Percentiles rank a stretch among this genome's conserved stretches.
These are phyloP conservation scores for Clupea harengus DNA, from an alignment of 2,113 vertebrate genomes.

Conservation along the genomic window DNA sequence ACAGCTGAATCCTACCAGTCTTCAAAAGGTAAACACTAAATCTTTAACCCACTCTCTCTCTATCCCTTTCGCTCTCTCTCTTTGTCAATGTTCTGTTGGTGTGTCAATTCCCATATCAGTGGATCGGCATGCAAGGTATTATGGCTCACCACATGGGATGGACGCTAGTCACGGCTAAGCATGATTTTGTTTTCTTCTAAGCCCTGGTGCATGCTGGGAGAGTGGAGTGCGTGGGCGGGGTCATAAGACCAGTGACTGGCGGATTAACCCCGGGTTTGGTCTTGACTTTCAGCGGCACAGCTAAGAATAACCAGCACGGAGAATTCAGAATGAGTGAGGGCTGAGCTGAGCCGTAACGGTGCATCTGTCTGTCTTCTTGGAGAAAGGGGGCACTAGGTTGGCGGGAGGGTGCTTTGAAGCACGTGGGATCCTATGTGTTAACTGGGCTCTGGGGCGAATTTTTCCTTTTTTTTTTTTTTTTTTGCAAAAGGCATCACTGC, in stretches of 20 bases:
- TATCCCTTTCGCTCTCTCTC: background rate
- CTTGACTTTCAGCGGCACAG: slow-evolving; percentile 31
- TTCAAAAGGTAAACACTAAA: slow-evolving; percentile 8
- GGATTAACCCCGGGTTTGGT: slow-evolving; percentile 25
- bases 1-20: slow-evolving; percentile 11
- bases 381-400: too few species aligned
- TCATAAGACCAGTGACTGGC: background rate
- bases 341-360: too few species aligned
- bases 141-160: background rate
- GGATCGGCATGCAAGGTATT: background rate
- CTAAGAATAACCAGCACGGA: slow-evolving; percentile 40
- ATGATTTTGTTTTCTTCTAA: background rate
- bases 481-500: background rate
- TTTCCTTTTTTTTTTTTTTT: too few species aligned
- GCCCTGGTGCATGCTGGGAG: background rate
- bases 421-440: background rate
- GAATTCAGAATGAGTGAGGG: slow-evolving; percentile 23
- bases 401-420: background rate
- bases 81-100: background rate
- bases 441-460: too few species aligned
- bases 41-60: background rate
- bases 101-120: background rate
- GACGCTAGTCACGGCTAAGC: background rate
- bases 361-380: background rate
- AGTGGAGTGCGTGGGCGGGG: background rate